Evolutionary conservation across 2,113 vertebrate genomes (phyloP), one percentile per base, ranked within the genome.

Genomic region (Clarias magur): DNA sequence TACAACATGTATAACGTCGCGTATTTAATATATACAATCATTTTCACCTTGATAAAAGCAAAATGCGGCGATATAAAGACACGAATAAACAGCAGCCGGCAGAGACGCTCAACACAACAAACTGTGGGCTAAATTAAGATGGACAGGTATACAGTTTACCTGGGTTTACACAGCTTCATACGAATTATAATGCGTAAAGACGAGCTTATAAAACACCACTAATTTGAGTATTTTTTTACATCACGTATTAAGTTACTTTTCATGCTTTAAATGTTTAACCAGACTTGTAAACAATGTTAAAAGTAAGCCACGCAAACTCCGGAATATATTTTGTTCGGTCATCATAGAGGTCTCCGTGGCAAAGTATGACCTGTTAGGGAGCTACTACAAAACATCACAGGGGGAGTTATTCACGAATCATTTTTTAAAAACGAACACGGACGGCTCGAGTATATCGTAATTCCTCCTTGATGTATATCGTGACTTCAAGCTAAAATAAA

Each of bases 261-360:
- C 34, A 3, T 17, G 7, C 48, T n/a, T 16, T 23, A 16, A 1
- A 56, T 56, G 16, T 16, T 80, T 56, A 25, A 57, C 23, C 10
- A 84, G 1, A 57, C 0, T 57, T 34, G 15, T 16, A 27, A 75
- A 30, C 27, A 83, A 21, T 5, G 15, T 57, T 23, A 2, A 25
- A 30, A 54, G 17, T 6, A 27, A 82, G 1, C 6, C 38, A 15
- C 21, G 11, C 7, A 57, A 72, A 73, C 76, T 0, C 62, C 63
- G 34, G 57, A 13, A 56, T 23, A 23, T 3, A 30, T 59, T 63
- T 89, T 82, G 89, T 91, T 83, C 90, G 89, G 90, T 92, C 90
- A 57, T 17, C 25, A 70, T 2, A 54, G 68, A 19, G 13, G 42
- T 82, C 86, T n/a, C 83, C 91, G 90, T 92, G 90, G 91, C 92